A percentile compares a stretch with the other conserved stretches of the same genome.
phyloP scores from a whole-genome alignment of 53 echinoderm and acorn worm genomes.

The Echinometra lucunter region DNA sequence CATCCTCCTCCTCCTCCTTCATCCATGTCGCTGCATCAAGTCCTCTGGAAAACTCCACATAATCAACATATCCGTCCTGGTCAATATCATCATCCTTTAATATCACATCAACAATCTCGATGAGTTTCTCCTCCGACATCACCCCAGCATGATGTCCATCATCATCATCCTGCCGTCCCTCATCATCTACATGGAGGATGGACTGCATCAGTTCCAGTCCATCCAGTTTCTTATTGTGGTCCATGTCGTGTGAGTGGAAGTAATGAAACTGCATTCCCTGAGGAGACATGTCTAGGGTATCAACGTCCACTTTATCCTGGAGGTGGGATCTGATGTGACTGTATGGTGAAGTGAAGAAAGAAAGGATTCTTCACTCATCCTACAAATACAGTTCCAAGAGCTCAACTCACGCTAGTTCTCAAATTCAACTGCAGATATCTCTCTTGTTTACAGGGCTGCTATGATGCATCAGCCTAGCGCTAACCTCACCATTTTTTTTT shows the following conservation, averaged over 20 bases:
- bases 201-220: conserved; percentile 85
- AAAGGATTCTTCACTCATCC: conserved; percentile 30
- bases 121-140: conserved; percentile 69
- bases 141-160: conserved; percentile 2
- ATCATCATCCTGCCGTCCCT: background rate
- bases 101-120: conserved; percentile 72
- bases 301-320: conserved; percentile 71
- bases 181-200: conserved; percentile 73
- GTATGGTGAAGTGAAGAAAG: conserved; percentile 56
- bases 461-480: background rate
- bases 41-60: conserved; percentile 77
- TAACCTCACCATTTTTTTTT: too few species aligned
- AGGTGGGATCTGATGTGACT: conserved; percentile 80
- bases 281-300: conserved; percentile 69
- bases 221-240: conserved; percentile 81
- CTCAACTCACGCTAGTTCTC: background rate
- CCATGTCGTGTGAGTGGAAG: conserved; percentile 82
- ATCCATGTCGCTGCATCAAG: too few species aligned
- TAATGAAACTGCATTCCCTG: conserved; percentile 80
- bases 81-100: conserved; percentile 77
- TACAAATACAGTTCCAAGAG: background rate
- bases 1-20: background rate
- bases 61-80: conserved; percentile 81
- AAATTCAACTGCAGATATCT: background rate
- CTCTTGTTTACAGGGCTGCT: background rate